Percentiles rank a stretch among this genome's conserved stretches.
Evolutionary conservation across 1,140 invertebrate species (phyloP).

Genomic region (Cotesia chilonis): DNA sequence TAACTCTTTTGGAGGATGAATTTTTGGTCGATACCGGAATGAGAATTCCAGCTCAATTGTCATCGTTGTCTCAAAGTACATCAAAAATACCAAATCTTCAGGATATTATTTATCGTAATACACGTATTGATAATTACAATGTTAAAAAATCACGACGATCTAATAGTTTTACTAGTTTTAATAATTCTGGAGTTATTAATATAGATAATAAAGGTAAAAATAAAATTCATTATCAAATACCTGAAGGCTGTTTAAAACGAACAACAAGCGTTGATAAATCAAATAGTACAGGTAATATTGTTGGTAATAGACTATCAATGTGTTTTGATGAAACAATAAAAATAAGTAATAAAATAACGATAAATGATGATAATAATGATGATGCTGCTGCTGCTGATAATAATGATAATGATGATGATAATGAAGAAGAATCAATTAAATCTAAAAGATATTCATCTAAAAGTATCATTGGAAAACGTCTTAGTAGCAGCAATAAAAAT

Average conservation of each 20-base stretch:
- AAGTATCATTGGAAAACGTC: too few relatives aligned
- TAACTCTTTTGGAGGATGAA: constrained; percentile 61
- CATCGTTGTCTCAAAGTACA: constrained; percentile 48
- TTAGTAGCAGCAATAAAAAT: background rate
- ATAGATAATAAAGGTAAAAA: constrained; percentile 41
- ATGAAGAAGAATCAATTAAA: background rate
- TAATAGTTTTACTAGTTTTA: constrained; percentile 28
- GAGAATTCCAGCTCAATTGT: constrained; percentile 59
- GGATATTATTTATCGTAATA: constrained; percentile 54
- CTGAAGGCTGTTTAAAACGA: constrained; percentile 54
- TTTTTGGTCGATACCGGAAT: constrained; percentile 68
- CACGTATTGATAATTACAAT: constrained; percentile 38
- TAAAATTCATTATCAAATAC: constrained; percentile 52
- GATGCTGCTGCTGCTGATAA: constrained; percentile 22
- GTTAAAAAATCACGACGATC: constrained; percentile 30
- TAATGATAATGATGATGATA: too few relatives aligned
- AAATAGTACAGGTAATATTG: background rate
- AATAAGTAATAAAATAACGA: constrained; percentile 31
- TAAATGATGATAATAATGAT: constrained; percentile 34
- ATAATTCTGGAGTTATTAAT: background rate
- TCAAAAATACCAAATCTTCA: constrained; percentile 59
- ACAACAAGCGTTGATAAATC: constrained; percentile 39
- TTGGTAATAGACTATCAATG: constrained; percentile 41
- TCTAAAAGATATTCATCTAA: constrained; percentile 37
- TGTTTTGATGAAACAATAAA: constrained; percentile 53